A percentile compares a stretch with the other conserved stretches of the same genome.
Evolutionary conservation across 1,140 invertebrate species (phyloP).

Genomic region (Lasioglossum baleicum): DNA sequence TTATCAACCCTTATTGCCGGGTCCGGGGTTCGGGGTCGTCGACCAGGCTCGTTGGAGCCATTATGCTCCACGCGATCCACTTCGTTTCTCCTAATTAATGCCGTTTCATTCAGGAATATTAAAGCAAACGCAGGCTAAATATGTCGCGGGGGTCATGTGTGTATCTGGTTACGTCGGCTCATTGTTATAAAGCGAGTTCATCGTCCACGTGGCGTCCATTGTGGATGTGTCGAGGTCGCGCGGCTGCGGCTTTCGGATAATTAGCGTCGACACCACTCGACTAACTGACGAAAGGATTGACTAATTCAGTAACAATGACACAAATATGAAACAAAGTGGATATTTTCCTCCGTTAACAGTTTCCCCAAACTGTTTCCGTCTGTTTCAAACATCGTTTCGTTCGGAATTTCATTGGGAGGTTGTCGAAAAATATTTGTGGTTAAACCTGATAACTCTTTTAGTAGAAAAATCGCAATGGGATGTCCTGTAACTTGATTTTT

Average conservation of each 20-base stretch:
- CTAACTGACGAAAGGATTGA: too few species aligned
- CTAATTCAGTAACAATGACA: too few species aligned
- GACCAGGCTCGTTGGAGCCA: constrained; percentile 40
- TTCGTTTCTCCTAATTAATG: constrained; percentile 20
- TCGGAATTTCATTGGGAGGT: too few species aligned
- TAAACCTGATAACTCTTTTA: too few species aligned
- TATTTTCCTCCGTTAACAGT: too few species aligned
- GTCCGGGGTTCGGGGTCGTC: constrained; percentile 44
- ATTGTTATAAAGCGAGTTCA: constrained; percentile 35
- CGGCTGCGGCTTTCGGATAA: not conserved
- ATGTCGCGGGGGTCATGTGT: not conserved
- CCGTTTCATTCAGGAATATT: constrained; percentile 25
- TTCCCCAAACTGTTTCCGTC: too few species aligned
- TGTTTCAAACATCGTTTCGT: too few species aligned
- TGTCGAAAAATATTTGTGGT: too few species aligned
- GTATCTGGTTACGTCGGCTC: not conserved
- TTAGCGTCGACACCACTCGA: not conserved
- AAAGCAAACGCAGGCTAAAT: constrained; percentile 12
- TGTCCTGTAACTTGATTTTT: too few species aligned
- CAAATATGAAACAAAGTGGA: too few species aligned
- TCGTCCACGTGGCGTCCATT: constrained; percentile 9
- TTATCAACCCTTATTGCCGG: constrained; percentile 58
- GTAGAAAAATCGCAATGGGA: too few species aligned
- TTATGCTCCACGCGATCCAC: constrained; percentile 1
- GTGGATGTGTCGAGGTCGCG: constrained; percentile 4